A percentile compares a stretch with the other conserved stretches of the same genome.
Conservation (phyloP, 1,140 invertebrate genomes). For the Wiebesia pumilae region DNA sequence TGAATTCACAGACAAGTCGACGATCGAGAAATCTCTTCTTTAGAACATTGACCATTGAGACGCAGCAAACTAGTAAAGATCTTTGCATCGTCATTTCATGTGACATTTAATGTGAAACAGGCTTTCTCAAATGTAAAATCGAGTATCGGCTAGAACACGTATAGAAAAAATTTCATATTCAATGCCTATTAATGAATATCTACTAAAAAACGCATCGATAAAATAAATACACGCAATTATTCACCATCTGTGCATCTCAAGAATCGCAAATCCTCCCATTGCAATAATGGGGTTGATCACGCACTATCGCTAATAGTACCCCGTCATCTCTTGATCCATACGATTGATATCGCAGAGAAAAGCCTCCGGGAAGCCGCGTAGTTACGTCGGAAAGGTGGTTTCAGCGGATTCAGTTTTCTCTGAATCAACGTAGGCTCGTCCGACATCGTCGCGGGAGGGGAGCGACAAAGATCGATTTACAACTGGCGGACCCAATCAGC, state of each 20-base stretch:
- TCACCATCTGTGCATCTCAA: too few species aligned
- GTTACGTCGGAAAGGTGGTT: not conserved
- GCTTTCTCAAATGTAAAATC: not conserved
- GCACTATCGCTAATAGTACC: not conserved
- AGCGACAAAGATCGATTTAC: conserved; percentile 23
- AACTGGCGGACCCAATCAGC: not conserved
- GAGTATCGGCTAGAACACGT: not conserved
- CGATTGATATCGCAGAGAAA: not conserved
- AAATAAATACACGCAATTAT: too few species aligned
- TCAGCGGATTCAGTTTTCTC: not conserved
- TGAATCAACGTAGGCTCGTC: not conserved
- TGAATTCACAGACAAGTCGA: not conserved
- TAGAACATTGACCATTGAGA: not conserved
- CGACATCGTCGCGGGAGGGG: not conserved
- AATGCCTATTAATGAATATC: not conserved
- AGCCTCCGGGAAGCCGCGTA: not conserved
- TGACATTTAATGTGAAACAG: not conserved
- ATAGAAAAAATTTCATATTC: not conserved
- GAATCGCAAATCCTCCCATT: too few species aligned
- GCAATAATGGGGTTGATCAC: not conserved
- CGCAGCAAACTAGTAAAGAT: not conserved
- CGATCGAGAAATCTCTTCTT: not conserved
- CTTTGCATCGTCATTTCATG: not conserved
- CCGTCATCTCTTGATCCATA: not conserved
- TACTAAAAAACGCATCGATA: too few species aligned